Evolutionary conservation across 2,888 invertebrate species (phyloP), one percentile per base, ranked within the genome.

Genomic region (Torymus aiolomorphi): DNA sequence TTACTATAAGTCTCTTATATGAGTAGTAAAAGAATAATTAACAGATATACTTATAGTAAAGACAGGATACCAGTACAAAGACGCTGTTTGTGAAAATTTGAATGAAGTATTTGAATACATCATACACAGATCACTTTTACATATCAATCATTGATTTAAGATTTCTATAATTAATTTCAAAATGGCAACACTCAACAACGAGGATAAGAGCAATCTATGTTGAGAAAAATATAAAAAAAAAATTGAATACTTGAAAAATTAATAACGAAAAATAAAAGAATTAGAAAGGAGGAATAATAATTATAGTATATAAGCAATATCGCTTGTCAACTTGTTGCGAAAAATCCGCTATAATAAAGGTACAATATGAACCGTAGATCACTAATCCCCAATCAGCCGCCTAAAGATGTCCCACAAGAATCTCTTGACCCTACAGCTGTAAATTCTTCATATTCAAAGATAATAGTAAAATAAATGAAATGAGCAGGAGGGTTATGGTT

Each of bases 401-500:
- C 76, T 72, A 42, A 67, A 62, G 42, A 63, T n/a, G 56, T 73
- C 61, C 67, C 79, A 73, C 65, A 78, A 62, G 75, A 82, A 65
- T 83, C 65, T 84, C 83, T 83, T 78, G 81, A 31, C 63, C 84
- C 84, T 86, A 84, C 76, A 86, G 86, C 87, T 88, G 86, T 42
- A 86, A 88, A 88, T 83, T 80, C 83, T 85, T 83, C 76, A 24
- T 59, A 74, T 20, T 66, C 63, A 20, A 65, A 62, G 18, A 56
- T 61, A 71, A 16, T 10, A 42, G 56, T 49, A 31, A 80, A 57
- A 80, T 75, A 67, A 14, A 42, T 62, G 57, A 70, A 54, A 51
- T 14, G 16, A 14, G 59, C 4, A n/a, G 62, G 74, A 54, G 59
- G 63, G 65, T 70, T 69, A 71, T 31, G 59, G 59, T 80, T 67